Evolutionary conservation across 2,888 invertebrate species (phyloP).

Genomic region (Machimus atricapillus): DNA sequence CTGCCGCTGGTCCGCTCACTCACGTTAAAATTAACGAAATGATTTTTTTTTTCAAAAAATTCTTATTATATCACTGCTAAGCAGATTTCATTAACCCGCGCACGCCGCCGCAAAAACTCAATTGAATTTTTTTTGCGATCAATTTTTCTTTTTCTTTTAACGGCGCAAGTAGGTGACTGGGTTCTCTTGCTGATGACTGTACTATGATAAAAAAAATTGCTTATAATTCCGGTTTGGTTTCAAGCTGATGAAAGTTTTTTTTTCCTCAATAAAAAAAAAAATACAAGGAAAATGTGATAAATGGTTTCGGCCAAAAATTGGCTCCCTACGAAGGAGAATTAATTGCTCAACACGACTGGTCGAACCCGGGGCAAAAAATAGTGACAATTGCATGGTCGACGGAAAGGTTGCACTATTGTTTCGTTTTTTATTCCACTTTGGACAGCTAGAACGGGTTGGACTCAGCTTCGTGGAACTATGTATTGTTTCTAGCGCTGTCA

Average conservation of each 20-base stretch:
- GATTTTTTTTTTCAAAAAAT: not conserved
- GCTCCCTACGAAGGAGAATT: not conserved
- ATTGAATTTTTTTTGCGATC: not conserved
- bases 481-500: not conserved
- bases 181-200: not conserved
- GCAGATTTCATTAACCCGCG: slow-evolving; percentile 19
- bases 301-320: not conserved
- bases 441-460: not conserved
- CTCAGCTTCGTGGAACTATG: not conserved
- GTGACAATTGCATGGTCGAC: not conserved
- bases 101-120: slow-evolving; percentile 3
- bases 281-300: not conserved
- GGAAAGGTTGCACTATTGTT: not conserved
- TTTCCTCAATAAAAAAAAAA: not conserved
- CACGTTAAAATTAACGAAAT: not conserved
- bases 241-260: not conserved
- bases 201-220: not conserved
- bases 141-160: not conserved
- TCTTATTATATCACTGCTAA: slow-evolving; percentile 10
- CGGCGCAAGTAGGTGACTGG: slow-evolving; percentile 11
- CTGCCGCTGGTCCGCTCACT: not conserved
- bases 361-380: not conserved
- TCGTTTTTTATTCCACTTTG: not conserved
- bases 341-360: not conserved
- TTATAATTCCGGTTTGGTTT: not conserved